A percentile compares a stretch with the other conserved stretches of the same genome.
These are phyloP conservation scores for Aptenodytes patagonicus DNA, from an alignment of 2,113 vertebrate species.

Conservation along the genomic window DNA sequence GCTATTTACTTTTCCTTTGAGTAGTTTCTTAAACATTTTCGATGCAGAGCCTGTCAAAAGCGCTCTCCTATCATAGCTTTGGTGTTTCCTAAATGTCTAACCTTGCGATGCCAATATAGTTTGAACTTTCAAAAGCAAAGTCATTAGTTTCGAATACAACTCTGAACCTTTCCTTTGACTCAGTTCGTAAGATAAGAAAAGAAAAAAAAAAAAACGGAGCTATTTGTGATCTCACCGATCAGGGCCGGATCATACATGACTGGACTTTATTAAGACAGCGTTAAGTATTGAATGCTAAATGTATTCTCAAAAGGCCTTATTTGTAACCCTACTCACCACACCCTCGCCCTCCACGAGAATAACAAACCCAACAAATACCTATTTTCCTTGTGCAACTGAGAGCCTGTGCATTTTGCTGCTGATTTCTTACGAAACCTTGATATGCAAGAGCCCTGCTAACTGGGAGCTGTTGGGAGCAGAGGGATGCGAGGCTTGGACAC, in stretches of 20 bases:
- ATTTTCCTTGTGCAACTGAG: conserved; percentile 72
- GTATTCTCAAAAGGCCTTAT: conserved; percentile 68
- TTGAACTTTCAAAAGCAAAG: conserved; percentile 51
- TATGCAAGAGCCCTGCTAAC: conserved; percentile 67
- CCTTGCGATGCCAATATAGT: conserved; percentile 70
- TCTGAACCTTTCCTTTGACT: conserved; percentile 31
- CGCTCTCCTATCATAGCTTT: conserved; percentile 66
- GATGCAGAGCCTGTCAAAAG: conserved; percentile 63
- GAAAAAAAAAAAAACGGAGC: not conserved
- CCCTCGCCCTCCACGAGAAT: conserved; percentile 14
- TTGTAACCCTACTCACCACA: conserved; percentile 44
- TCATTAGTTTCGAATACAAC: not conserved
- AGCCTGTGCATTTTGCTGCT: conserved; percentile 70
- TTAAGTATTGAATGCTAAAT: conserved; percentile 60
- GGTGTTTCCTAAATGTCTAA: conserved; percentile 72
- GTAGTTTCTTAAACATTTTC: conserved; percentile 58
- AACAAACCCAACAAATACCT: not conserved
- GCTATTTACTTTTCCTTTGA: conserved; percentile 60
- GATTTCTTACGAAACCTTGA: conserved; percentile 65
- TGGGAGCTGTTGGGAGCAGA: conserved; percentile 63
- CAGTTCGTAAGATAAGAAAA: not conserved
- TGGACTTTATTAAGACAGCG: conserved; percentile 54
- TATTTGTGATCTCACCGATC: conserved; percentile 57
- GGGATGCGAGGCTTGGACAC: conserved; percentile 19
- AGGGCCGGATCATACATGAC: conserved; percentile 48